These are phyloP conservation scores for Apeltes quadracus DNA, from an alignment of 2,113 vertebrate genomes.

Conservation along the genomic window DNA sequence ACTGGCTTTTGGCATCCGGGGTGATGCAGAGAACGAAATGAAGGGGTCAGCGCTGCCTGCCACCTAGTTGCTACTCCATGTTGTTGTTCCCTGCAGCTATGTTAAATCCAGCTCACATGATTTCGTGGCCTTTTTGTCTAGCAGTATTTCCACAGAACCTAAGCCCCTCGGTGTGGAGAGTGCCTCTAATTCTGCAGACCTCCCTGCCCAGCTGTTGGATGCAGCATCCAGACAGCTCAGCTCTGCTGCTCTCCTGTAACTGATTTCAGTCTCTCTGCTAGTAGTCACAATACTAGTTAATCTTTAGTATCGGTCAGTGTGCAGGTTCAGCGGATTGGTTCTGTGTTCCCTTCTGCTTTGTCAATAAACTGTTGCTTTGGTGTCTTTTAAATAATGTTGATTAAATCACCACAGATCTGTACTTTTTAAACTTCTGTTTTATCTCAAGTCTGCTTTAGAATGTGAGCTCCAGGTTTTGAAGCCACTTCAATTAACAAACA, in stretches of 20 bases:
- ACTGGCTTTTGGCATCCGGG: conserved; percentile 40
- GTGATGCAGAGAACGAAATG: conserved; percentile 21
- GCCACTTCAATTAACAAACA: not conserved
- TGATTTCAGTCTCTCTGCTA: not conserved
- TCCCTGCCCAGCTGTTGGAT: conserved; percentile 15
- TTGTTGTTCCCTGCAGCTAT: conserved; percentile 48
- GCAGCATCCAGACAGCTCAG: not conserved
- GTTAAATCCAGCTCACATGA: conserved; percentile 71
- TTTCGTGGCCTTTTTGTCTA: conserved; percentile 37
- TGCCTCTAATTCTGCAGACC: conserved; percentile 33
- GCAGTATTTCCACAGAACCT: conserved; percentile 42
- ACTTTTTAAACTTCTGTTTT: conserved; percentile 2
- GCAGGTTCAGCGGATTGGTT: conserved; percentile 14
- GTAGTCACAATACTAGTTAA: not conserved
- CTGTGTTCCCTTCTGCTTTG: not conserved
- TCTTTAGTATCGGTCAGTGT: not conserved
- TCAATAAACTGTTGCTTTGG: not conserved
- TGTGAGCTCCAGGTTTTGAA: not conserved
- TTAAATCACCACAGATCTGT: conserved; percentile 3
- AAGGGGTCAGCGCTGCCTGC: conserved; percentile 1
- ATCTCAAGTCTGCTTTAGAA: not conserved
- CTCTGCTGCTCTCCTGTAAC: conserved; percentile 11
- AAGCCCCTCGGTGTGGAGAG: conserved; percentile 37
- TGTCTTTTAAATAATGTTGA: conserved; percentile 3
- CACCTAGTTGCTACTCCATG: conserved; percentile 1